Percentiles rank a stretch among this genome's conserved stretches.
Conservation (phyloP, 2,888 invertebrate species). For the Alloplasta piceator region DNA sequence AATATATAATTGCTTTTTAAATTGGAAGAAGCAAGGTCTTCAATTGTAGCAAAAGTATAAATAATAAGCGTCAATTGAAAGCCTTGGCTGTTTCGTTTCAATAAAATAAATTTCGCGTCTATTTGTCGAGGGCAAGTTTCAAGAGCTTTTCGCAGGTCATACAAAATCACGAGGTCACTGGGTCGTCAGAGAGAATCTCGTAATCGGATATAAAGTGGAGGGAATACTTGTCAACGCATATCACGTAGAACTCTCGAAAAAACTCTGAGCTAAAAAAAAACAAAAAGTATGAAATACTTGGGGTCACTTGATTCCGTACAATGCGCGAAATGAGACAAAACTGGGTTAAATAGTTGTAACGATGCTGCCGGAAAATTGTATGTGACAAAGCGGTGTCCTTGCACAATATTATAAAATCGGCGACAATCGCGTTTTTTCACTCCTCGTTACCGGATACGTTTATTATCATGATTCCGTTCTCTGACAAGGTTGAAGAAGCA, state of each 20-base stretch:
- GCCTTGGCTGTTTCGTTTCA: conserved; percentile 51
- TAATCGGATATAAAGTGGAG: conserved; percentile 38
- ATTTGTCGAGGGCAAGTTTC: conserved; percentile 10
- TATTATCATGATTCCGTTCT: conserved; percentile 1
- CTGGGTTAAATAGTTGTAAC: conserved; percentile 40
- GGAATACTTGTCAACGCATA: conserved; percentile 41
- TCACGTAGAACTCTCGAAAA: conserved; percentile 32
- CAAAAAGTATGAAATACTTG: no score
- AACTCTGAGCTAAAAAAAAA: neutral
- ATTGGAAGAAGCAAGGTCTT: conserved; percentile 29
- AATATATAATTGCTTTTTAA: neutral
- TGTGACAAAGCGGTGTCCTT: conserved; percentile 38
- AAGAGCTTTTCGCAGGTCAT: conserved; percentile 45
- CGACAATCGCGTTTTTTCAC: conserved; percentile 37
- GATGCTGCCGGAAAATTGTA: conserved; percentile 45
- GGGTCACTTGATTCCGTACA: neutral
- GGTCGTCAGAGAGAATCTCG: conserved; percentile 55
- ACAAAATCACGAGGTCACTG: conserved; percentile 54
- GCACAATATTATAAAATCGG: conserved; percentile 30
- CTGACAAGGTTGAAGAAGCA: neutral
- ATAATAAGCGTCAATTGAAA: conserved; percentile 9
- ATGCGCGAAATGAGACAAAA: conserved; percentile 20
- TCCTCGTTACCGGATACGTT: neutral
- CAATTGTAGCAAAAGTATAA: neutral
- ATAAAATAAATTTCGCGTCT: conserved; percentile 57